phyloP scores from a whole-genome alignment of 1,140 invertebrate genomes.

The Rhopalosiphum maidis region DNA sequence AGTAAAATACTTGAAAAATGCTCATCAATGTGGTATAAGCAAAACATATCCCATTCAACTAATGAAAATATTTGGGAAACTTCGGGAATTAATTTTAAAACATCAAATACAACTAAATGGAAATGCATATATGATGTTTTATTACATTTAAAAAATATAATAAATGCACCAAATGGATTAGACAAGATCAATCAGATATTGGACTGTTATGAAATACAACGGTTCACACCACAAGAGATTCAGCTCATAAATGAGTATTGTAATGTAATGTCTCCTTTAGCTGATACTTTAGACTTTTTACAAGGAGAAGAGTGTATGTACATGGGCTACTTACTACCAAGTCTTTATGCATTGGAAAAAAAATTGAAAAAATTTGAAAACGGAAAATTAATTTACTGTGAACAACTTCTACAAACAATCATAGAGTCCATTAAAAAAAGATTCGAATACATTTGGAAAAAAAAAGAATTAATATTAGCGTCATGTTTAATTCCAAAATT shows the following conservation, averaged over 20 bases:
- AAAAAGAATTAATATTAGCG: background rate
- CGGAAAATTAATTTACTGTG: background rate
- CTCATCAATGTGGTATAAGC: background rate
- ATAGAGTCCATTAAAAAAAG: background rate
- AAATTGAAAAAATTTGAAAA: background rate
- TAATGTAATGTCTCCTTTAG: background rate
- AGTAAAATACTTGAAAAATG: background rate
- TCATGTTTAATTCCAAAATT: slow-evolving; percentile 12
- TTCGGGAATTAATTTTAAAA: slow-evolving; percentile 1
- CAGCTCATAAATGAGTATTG: background rate
- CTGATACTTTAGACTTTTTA: background rate
- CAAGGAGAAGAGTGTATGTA: background rate
- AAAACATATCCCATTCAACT: background rate
- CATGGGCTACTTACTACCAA: background rate
- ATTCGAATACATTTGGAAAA: background rate
- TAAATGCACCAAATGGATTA: background rate
- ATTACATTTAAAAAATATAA: background rate
- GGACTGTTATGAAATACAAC: background rate
- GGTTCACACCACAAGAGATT: background rate
- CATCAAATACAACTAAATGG: slow-evolving; percentile 21
- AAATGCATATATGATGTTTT: background rate
- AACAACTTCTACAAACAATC: background rate
- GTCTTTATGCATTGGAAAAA: slow-evolving; percentile 8
- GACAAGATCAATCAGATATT: background rate
- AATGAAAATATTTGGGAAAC: slow-evolving; percentile 1